These are phyloP conservation scores for Atta cephalotes DNA, from an alignment of 1,140 invertebrate species.

Conservation along the genomic window DNA sequence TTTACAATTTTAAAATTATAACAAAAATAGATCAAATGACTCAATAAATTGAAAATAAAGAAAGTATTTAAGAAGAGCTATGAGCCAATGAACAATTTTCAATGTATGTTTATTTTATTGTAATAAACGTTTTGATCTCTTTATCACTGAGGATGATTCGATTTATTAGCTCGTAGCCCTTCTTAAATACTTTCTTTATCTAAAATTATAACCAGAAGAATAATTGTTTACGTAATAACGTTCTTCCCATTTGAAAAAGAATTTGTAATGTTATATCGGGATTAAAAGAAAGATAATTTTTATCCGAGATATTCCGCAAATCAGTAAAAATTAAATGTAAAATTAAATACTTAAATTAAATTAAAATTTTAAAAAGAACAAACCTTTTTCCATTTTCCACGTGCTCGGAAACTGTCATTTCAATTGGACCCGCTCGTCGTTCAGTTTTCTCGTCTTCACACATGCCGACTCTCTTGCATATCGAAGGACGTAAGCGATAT, in stretches of 20 bases:
- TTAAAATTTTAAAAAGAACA: background rate
- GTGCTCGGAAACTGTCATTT: constrained; percentile 19
- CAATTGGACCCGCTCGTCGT: background rate
- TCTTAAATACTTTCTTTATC: too few relatives aligned
- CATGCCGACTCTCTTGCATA: constrained; percentile 1
- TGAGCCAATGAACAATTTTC: too few relatives aligned
- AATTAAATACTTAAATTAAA: too few relatives aligned
- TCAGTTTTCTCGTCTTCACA: constrained; percentile 12
- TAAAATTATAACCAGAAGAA: background rate
- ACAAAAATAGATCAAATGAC: too few relatives aligned
- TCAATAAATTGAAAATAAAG: too few relatives aligned
- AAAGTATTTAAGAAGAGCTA: too few relatives aligned
- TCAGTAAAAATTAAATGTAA: background rate
- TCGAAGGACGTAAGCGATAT: constrained; percentile 2
- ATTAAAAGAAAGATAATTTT: background rate
- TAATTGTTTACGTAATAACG: background rate
- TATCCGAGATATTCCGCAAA: background rate
- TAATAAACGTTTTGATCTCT: too few relatives aligned
- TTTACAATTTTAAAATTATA: background rate
- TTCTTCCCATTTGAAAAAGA: background rate
- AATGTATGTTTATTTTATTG: too few relatives aligned
- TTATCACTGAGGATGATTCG: too few relatives aligned
- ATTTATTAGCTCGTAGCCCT: too few relatives aligned
- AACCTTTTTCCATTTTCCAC: constrained; percentile 39
- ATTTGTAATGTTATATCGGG: background rate